A percentile compares a stretch with the other conserved stretches of the same genome.
These are phyloP conservation scores for Eupithecia dodoneata DNA, from an alignment of 2,888 invertebrate species.

Conservation along the genomic window DNA sequence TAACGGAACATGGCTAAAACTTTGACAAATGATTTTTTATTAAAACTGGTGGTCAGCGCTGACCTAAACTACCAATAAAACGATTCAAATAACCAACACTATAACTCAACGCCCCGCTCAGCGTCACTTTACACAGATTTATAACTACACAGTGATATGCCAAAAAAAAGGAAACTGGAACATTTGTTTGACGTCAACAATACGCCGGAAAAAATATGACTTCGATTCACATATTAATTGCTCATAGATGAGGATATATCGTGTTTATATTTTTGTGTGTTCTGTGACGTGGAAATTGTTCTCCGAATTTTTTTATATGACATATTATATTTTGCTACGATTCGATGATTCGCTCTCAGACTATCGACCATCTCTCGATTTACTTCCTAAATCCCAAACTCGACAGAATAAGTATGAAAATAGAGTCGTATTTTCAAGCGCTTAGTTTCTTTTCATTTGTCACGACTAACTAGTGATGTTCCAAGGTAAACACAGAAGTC, in stretches of 20 bases:
- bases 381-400: background rate
- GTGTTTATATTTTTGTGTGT: conserved; percentile 44
- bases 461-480: conserved; percentile 56
- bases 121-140: conserved; percentile 49
- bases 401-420: background rate
- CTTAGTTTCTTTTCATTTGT: conserved; percentile 42
- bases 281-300: background rate
- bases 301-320: background rate
- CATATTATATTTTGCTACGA: background rate
- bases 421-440: background rate
- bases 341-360: background rate
- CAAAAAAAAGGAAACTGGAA: conserved; percentile 51
- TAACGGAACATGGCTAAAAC: background rate
- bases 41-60: background rate
- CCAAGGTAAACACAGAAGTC: conserved; percentile 67
- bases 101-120: conserved; percentile 48
- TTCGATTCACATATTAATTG: conserved; percentile 66
- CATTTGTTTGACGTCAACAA: conserved; percentile 70
- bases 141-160: conserved; percentile 33
- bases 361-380: background rate
- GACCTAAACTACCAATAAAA: conserved; percentile 40
- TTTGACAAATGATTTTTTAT: background rate
- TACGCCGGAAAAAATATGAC: conserved; percentile 62
- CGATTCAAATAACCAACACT: conserved; percentile 40
- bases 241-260: conserved; percentile 64